phyloP scores from a whole-genome alignment of 2,113 vertebrate genomes.

The Sphyrna mokarran region DNA sequence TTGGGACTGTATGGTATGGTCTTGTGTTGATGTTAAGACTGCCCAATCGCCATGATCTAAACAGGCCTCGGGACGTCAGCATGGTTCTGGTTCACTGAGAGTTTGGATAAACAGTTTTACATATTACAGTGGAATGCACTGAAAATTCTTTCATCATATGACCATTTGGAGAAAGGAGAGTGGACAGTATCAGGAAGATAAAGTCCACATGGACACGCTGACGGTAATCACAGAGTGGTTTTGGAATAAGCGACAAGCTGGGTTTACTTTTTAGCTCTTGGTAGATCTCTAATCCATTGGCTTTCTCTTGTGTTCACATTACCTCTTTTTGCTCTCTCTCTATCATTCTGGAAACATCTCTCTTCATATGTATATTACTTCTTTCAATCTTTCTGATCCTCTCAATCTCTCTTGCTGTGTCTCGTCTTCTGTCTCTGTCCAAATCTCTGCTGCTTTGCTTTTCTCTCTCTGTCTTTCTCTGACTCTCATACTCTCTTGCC shows the following conservation, averaged over 20 bases:
- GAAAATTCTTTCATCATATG: background rate
- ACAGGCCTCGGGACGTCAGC: background rate
- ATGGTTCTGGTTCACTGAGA: background rate
- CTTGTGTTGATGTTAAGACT: background rate
- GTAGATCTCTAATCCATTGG: background rate
- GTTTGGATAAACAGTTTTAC: slow-evolving; percentile 6
- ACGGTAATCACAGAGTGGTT: background rate
- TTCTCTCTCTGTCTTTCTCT: background rate
- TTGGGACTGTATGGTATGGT: background rate
- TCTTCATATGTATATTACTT: background rate
- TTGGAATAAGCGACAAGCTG: background rate
- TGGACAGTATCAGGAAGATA: background rate
- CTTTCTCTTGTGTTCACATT: background rate
- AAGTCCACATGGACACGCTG: background rate
- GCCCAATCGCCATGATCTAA: slow-evolving; percentile 7
- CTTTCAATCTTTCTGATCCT: background rate
- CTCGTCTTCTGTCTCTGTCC: background rate
- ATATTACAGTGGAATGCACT: background rate
- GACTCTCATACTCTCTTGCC: background rate
- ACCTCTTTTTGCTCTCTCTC: background rate
- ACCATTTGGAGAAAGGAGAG: background rate
- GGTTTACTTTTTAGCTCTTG: background rate
- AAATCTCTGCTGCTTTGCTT: too few species aligned
- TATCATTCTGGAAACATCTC: background rate
- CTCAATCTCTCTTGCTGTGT: background rate